These are phyloP conservation scores for Brevimyrus niger DNA, from an alignment of 2,113 vertebrate species.

Conservation along the genomic window DNA sequence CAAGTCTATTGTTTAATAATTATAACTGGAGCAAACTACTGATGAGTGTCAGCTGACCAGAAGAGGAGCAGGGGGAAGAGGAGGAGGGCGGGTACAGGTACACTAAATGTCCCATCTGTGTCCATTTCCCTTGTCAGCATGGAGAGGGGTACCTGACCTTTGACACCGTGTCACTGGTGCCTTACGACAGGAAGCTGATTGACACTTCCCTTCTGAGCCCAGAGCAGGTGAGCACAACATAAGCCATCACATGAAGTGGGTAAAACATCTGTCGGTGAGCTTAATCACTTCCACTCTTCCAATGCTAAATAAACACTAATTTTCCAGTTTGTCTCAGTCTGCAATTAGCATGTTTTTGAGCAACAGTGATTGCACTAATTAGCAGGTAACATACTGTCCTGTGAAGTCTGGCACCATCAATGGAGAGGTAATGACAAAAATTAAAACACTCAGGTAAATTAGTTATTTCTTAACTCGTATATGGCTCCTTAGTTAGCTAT, in stretches of 20 bases:
- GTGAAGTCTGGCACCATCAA: neutral
- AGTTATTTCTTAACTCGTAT: neutral
- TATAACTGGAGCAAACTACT: neutral
- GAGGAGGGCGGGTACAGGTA: neutral
- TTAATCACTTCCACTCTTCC: neutral
- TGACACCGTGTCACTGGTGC: slow-evolving; percentile 81
- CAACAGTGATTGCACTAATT: neutral
- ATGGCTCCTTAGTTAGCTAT: neutral
- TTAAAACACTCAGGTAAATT: neutral
- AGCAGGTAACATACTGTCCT: neutral
- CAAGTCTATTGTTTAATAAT: neutral
- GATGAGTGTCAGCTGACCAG: too few relatives aligned
- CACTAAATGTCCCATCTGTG: neutral
- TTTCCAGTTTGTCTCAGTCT: neutral
- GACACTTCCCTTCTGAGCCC: slow-evolving; percentile 68
- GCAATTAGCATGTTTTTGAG: neutral
- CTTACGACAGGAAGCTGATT: slow-evolving; percentile 87
- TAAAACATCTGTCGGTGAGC: neutral
- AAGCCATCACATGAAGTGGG: neutral
- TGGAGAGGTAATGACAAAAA: neutral
- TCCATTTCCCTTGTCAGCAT: slow-evolving; percentile 36
- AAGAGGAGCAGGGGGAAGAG: neutral
- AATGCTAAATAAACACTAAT: neutral
- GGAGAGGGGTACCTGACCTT: slow-evolving; percentile 71
- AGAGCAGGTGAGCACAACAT: slow-evolving; percentile 73